Conservation (phyloP, 2,113 vertebrate species). For the Vidua chalybeata region DNA sequence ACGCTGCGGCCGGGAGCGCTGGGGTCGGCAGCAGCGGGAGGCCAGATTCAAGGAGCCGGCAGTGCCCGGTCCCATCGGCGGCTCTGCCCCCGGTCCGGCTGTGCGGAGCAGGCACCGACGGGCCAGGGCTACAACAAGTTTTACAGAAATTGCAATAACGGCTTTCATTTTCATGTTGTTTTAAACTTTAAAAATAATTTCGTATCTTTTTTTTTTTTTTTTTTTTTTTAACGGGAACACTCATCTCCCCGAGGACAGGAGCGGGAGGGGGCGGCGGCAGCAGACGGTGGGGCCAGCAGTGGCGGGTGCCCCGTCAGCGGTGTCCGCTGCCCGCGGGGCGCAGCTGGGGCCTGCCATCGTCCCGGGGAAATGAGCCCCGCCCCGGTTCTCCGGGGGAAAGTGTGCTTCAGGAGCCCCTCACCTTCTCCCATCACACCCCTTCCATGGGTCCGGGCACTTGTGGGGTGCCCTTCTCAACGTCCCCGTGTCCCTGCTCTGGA, state of each 20-base stretch:
- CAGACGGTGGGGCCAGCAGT: background rate
- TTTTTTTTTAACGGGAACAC: background rate
- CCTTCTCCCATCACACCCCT: background rate
- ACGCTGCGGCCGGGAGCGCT: background rate
- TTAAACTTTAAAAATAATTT: background rate
- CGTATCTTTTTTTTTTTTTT: too few species aligned
- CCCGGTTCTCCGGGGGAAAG: fast-evolving
- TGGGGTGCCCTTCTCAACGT: background rate
- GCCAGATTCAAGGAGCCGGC: background rate
- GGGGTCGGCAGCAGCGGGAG: background rate
- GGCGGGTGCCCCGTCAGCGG: background rate
- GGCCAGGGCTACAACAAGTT: background rate
- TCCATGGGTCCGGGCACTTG: background rate
- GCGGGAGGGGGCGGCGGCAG: background rate
- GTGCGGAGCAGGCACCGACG: fast-evolving
- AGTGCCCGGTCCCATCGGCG: fast-evolving
- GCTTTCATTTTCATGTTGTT: background rate
- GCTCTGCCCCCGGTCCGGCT: background rate
- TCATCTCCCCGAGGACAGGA: background rate
- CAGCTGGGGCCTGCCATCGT: background rate
- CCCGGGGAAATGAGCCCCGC: fast-evolving
- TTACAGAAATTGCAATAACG: background rate
- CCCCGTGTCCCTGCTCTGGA: fast-evolving
- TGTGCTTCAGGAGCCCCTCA: background rate
- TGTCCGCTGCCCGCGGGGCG: background rate